phyloP scores from a whole-genome alignment of 2,888 invertebrate genomes.

The Agrotis ipsilon region DNA sequence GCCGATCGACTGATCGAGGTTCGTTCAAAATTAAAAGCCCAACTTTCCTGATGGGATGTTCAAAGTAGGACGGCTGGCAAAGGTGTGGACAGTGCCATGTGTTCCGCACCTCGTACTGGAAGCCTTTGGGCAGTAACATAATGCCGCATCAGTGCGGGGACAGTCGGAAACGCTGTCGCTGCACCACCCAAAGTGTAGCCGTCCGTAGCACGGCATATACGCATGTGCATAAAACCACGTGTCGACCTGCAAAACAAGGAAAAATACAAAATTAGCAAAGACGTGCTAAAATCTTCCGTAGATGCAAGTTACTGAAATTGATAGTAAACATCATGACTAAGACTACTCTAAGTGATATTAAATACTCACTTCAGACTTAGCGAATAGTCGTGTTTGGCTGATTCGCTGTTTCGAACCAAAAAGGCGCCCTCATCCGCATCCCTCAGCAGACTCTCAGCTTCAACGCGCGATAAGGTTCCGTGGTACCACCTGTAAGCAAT shows the following conservation, averaged over 20 bases:
- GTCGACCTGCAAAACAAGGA: slow-evolving; percentile 94
- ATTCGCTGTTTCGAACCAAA: slow-evolving; percentile 98
- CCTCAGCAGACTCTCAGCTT: slow-evolving; percentile 97
- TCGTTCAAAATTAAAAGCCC: slow-evolving; percentile 59
- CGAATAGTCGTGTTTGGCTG: slow-evolving; percentile 98
- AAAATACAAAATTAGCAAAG: slow-evolving; percentile 38
- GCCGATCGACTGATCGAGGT: slow-evolving; percentile 48
- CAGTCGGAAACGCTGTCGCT: slow-evolving; percentile 97
- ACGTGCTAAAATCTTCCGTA: slow-evolving; percentile 16
- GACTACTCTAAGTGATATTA: not conserved
- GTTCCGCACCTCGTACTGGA: slow-evolving; percentile 98
- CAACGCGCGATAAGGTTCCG: slow-evolving; percentile 97
- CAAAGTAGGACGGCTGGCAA: slow-evolving; percentile 96
- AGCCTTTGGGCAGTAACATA: slow-evolving; percentile 97
- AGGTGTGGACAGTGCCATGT: slow-evolving; percentile 98
- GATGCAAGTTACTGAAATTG: slow-evolving; percentile 1
- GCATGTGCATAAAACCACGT: slow-evolving; percentile 99
- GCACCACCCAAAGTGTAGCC: slow-evolving; percentile 98
- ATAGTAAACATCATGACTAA: slow-evolving; percentile 21
- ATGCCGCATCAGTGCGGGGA: slow-evolving; percentile 98
- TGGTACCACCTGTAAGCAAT: slow-evolving; percentile 96
- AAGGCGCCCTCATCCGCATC: slow-evolving; percentile 97
- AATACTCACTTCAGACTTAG: slow-evolving; percentile 97
- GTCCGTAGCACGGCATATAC: slow-evolving; percentile 95
- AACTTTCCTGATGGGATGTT: slow-evolving; percentile 67